Percentiles rank a stretch among this genome's conserved stretches.
Conservation (phyloP, 2,888 invertebrate genomes). For the Aricia artaxerxes region DNA sequence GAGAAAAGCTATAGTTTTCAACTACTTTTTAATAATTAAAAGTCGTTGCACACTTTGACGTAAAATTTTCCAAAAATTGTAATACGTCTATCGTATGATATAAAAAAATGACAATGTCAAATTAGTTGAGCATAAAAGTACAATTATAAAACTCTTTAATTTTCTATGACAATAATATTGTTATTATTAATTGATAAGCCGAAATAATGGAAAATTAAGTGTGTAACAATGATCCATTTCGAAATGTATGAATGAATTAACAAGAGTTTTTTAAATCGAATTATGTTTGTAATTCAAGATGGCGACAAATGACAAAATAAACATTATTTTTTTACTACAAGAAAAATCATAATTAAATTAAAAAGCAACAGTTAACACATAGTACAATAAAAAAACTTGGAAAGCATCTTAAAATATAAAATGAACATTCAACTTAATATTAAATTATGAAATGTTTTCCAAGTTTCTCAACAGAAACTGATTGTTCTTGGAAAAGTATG, state of each 20-base stretch:
- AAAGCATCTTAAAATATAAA: not conserved
- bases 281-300: not conserved
- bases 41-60: not conserved
- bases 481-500: not conserved
- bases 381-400: not conserved
- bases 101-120: not conserved
- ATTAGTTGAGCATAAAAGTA: not conserved
- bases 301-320: not conserved
- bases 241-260: conserved; percentile 22
- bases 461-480: too few relatives aligned
- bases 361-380: not conserved
- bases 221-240: not conserved
- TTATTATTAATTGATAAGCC: not conserved
- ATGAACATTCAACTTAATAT: not conserved
- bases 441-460: too few relatives aligned
- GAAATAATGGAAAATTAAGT: not conserved
- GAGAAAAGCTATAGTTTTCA: not conserved
- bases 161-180: conserved; percentile 19
- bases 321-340: too few relatives aligned
- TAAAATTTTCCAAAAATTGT: not conserved
- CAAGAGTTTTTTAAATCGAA: not conserved
- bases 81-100: not conserved
- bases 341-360: too few relatives aligned
- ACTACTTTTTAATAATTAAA: not conserved
- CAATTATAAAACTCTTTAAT: not conserved